Evolutionary conservation across 2,797 vertebrate genomes (phyloP), one percentile per base, ranked within the genome.

Genomic region (Cyclopterus lumpus): DNA sequence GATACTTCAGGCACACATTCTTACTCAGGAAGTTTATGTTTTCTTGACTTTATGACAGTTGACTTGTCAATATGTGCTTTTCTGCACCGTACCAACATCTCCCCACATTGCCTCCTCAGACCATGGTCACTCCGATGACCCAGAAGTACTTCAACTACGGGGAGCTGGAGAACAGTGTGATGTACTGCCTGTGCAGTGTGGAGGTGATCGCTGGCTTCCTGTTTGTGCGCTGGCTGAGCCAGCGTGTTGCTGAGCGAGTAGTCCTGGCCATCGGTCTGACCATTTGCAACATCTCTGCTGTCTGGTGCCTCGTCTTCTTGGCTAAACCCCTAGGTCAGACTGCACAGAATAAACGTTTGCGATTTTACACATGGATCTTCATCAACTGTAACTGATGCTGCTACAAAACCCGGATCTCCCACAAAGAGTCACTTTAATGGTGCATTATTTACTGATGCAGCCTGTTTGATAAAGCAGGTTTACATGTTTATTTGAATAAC

Each of bases 161-260:
- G 0, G 96, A 97, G 88, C 89, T 97, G 85, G 95, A 97, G 92
- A 97, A 97, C 91, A 96, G 96, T 6, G 80, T 96, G 67, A 96
- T 97, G 94, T 97, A 96, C 92, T 96, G 94, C 53, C 77, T 96
- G 3, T 95, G 96, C 18, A 95, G 96, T 0, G 84, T 96, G 66
- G 96, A 96, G 93, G 95, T 97, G 86, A 95, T 97, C 20, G 83
- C 91, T 0, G 94, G 95, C 53, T 97, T 96, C 83, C 81, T 96
- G 66, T 93, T 95, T n/a, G 96, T 97, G 54, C 96, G 93, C 55
- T 94, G 93, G 92, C 80, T 97, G 48, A 95, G 95, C 71, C 67
- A 63, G 8, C 92, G 92, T 6, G 80, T 92, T 6, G 79, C 91
- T 0, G 96, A 96, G 84, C 93, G 96, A 3, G 91, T 94, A 28